Evolutionary conservation across 1,140 invertebrate genomes (phyloP), one percentile per base, ranked within the genome.

Genomic region (Eufriesea mexicana): DNA sequence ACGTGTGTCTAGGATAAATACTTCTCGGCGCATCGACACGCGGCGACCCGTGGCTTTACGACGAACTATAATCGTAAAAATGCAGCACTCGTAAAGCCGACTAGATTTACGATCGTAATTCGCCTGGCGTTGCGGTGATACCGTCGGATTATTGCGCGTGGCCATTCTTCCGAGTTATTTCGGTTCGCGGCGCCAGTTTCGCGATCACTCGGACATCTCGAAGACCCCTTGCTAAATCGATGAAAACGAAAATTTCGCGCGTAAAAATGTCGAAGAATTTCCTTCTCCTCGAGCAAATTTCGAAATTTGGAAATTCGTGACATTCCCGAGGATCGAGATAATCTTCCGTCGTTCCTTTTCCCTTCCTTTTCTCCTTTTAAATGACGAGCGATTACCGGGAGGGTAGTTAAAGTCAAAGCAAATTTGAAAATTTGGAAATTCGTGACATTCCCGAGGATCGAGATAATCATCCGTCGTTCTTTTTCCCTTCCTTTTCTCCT

Each of bases 51-150:
- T 10, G 18, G 47, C 20, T 78, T 78, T 78, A 78, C 62, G 76
- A 47, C 64, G 25, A 78, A 47, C 51, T 47, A 78, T 78, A 55
- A 47, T 55, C 64, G 49, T 78, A 78, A 78, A 67, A 78, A 59
- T 76, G 20, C 59, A 14, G 20, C 12, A 5, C 74, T 64, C 74
- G 59, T 76, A 64, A 78, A 67, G 7, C 35, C 28, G 25, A 35
- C 51, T 28, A 55, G 25, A 57, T 70, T 57, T 78, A 78, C 35
- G 76, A 55, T 78, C 35, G 35, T 78, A 78, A 78, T 78, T 78
- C 49, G 51, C 42, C 51, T 12, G 49, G 35, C n/a, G 64, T 78
- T 78, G 47, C 42, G 76, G 57, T 55, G 64, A 70, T 70, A 47
- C 64, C 25, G 68, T 18, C n/a, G 51, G n/a, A 55, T 70, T 57